These are phyloP conservation scores for Zygothrica quintamaculata DNA, from an alignment of 2,888 invertebrate species.

Conservation along the genomic window DNA sequence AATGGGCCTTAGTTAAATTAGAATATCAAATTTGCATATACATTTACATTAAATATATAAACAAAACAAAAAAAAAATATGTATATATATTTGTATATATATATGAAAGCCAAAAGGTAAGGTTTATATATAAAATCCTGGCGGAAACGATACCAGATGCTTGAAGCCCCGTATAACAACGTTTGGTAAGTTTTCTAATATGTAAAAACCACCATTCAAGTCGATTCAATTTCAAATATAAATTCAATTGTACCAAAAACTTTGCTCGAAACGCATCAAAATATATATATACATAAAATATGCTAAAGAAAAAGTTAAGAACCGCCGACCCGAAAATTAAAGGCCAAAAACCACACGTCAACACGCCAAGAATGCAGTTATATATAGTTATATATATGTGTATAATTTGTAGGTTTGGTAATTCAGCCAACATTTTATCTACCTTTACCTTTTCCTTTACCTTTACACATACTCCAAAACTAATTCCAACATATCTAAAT, in stretches of 20 bases:
- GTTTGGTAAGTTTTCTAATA: conserved; percentile 84
- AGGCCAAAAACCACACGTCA: conserved; percentile 82
- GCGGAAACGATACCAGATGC: conserved; percentile 80
- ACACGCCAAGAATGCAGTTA: conserved; percentile 77
- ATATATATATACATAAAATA: no score
- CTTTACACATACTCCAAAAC: conserved; percentile 14
- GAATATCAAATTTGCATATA: conserved; percentile 46
- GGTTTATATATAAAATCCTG: conserved; percentile 79
- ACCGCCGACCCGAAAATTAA: conserved; percentile 43
- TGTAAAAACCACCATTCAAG: conserved; percentile 60
- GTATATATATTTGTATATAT: conserved; percentile 25
- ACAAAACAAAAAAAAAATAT: no score
- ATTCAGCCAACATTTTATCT: conserved; percentile 4
- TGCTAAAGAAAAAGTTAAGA: conserved; percentile 52
- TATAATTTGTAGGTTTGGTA: conserved; percentile 37
- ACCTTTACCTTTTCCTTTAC: neutral
- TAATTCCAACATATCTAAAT: neutral
- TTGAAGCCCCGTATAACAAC: conserved; percentile 82
- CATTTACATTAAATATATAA: conserved; percentile 30
- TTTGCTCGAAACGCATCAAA: conserved; percentile 70
- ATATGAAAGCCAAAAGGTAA: conserved; percentile 80
- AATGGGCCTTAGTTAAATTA: conserved; percentile 33
- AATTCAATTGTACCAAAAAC: conserved; percentile 40
- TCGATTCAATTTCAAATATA: conserved; percentile 46
- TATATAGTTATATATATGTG: conserved; percentile 43